phyloP scores from a whole-genome alignment of 2,797 vertebrate species.

The Zalophus californianus region DNA sequence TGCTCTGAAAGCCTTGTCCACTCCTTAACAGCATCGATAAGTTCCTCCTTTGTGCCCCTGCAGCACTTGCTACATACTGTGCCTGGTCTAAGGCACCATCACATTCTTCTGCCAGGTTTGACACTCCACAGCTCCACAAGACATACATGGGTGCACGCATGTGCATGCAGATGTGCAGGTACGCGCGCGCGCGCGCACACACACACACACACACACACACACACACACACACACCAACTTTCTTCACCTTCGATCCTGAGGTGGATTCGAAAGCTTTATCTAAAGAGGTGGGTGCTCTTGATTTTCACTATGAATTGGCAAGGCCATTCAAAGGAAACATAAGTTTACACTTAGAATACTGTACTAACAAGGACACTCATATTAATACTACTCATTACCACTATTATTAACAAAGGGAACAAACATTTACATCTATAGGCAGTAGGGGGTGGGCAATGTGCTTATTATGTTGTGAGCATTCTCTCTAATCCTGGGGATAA shows the following conservation, averaged over 20 bases:
- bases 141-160: background rate
- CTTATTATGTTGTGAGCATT: background rate
- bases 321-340: background rate
- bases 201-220: background rate
- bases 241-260: background rate
- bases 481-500: no score
- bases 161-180: accelerated
- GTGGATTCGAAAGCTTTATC: background rate
- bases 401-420: no score
- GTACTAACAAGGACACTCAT: background rate
- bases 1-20: background rate
- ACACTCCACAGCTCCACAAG: background rate
- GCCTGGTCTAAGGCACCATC: accelerated
- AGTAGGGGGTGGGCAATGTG: accelerated
- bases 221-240: background rate
- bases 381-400: no score
- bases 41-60: background rate
- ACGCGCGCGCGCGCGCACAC: no score
- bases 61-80: background rate
- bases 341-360: background rate
- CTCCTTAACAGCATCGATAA: background rate
- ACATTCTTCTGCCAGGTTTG: background rate
- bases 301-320: background rate
- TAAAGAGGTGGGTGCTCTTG: background rate
- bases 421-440: accelerated